Base-by-base conservation (phyloP, 1,140 invertebrate genomes). In the Homarus americanus region DNA sequence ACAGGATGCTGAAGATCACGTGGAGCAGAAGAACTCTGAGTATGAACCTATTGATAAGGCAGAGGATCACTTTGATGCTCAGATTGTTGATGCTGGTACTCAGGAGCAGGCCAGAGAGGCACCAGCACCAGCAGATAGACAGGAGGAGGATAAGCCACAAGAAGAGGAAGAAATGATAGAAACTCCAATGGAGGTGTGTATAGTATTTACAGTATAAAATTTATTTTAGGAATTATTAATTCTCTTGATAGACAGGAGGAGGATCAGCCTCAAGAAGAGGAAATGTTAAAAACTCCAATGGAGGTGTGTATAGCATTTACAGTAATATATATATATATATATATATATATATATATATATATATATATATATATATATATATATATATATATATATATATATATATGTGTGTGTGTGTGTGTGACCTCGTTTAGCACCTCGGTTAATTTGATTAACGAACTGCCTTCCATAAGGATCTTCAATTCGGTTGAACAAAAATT, bases 21-120 rank as follows among this genome's bases (percentile, higher is more conserved):
- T 40, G 15, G 10, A 92, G 28, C 40, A 80, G 20, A 28, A 80
- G 20, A 28, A 63, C 58, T 41, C 83, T 69, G 95, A 97, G 69
- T 98, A 97, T 94, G 96, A 98, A 94, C 98, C 99, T 94, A 96
- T 99, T 0, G 96, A 97, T 93, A 96, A 98, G 92, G 95, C 97
- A 0, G 96, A 97, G 87, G 96, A 96, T 41, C 92, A 94, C 12
- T 92, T 93, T 82, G 95, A 96, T 93, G 93, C 94, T 15, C 94
- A 95, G 91, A 95, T 95, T 32, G 93, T 96, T 84, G 96, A 96
- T 94, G 94, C 95, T 20, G 96, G 96, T 32, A 96, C 95, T 2
- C 96, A 97, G 94, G 97, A 99, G 93, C 98, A 99, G 95, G 96
- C 96, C 0, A 95, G 97, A 89, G 96, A 97, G 83, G 96, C 97